These are phyloP conservation scores for Fregetta grallaria DNA, from an alignment of 2,113 vertebrate species.

Conservation along the genomic window DNA sequence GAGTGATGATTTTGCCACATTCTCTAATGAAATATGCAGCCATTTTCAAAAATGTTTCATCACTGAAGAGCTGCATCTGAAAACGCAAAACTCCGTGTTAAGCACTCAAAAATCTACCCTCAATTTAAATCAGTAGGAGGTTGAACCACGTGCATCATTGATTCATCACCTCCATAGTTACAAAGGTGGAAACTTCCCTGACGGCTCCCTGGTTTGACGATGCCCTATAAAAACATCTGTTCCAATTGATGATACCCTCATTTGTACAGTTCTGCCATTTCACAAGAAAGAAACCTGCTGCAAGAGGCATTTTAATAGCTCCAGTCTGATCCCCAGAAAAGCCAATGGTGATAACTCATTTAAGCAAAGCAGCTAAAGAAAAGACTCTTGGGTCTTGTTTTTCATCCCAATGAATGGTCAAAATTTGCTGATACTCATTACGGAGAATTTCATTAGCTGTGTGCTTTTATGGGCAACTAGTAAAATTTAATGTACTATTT, in stretches of 20 bases:
- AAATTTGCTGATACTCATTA: slow-evolving; percentile 50
- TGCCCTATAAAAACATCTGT: neutral
- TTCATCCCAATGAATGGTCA: slow-evolving; percentile 28
- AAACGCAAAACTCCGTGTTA: neutral
- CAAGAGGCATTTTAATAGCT: neutral
- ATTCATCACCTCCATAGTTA: neutral
- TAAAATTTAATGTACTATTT: slow-evolving; percentile 48
- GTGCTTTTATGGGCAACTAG: slow-evolving; percentile 26
- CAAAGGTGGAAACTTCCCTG: neutral
- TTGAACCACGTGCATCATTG: neutral
- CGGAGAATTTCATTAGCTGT: slow-evolving; percentile 37
- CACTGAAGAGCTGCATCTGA: neutral
- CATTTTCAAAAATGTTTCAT: neutral
- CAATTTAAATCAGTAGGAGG: neutral
- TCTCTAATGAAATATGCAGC: neutral
- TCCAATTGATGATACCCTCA: neutral
- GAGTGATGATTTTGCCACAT: neutral
- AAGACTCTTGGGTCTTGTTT: slow-evolving; percentile 31
- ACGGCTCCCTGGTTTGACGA: neutral
- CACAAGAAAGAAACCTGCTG: neutral
- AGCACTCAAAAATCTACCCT: neutral
- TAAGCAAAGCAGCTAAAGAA: slow-evolving; percentile 10
- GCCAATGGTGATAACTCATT: neutral
- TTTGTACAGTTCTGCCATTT: neutral
- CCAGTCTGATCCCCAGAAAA: neutral